Evolutionary conservation across 2,797 vertebrate genomes (phyloP), one percentile per base, ranked within the genome.

Genomic region (Cygnus olor): DNA sequence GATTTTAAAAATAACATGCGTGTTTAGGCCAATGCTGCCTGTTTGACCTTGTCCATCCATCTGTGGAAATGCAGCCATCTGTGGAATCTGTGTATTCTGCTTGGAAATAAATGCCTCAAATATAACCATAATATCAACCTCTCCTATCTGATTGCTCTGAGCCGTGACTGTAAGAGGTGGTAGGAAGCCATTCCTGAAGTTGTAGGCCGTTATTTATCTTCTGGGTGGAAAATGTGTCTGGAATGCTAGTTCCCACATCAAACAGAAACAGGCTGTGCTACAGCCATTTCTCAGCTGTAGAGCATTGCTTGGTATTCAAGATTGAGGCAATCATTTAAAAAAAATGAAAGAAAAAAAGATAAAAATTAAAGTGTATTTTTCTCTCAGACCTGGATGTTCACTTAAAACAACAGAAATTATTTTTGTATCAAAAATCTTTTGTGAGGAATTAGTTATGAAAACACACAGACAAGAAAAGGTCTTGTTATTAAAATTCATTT

Each of bases 191-290:
- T 53, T 85, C 40, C 70, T 78, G 68, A 57, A 90, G 27, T 49
- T 89, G 7, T 6, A 76, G 45, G 73, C 68, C 30, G 90, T 93
- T 96, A 61, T 94, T 94, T 95, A 44, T 88, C 71, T 92, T 90
- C 58, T 94, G 91, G 53, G 71, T 82, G 64, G 85, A 88, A 94
- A 93, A 61, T 34, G 25, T 68, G 19, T 34, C 58, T 78, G 63
- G 60, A 89, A 70, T 80, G 44, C 40, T 49, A 44, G 47, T 92
- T 32, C 25, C 34, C 8, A 6, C 34, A 42, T 72, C 56, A 84
- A 63, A 70, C 24, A 85, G 89, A 63, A 93, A 60, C 9, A 47
- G 61, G 24, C 42, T 63, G 0, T 61, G 34, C 57, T 89, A 74
- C 44, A 88, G 27, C 30, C 22, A 18, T 45, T 79, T 95, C 36